A percentile compares a stretch with the other conserved stretches of the same genome.
phyloP scores from a whole-genome alignment of 1,140 invertebrate species.

The Heterodera schachtii region DNA sequence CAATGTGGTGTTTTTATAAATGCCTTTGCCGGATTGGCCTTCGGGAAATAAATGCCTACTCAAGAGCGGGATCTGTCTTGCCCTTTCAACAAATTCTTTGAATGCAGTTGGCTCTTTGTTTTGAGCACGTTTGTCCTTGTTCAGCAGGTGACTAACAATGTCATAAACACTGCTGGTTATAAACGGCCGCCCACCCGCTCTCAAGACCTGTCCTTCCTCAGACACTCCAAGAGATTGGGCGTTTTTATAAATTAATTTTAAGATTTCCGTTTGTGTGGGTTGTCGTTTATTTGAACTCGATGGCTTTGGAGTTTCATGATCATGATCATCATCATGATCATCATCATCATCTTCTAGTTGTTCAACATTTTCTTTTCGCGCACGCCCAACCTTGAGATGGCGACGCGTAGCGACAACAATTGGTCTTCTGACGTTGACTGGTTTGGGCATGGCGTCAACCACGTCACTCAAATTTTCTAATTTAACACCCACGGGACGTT shows the following conservation, averaged over 20 bases:
- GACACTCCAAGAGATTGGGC: background rate
- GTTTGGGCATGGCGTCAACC: background rate
- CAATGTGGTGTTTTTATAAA: background rate
- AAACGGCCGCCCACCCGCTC: background rate
- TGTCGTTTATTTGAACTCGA: too few relatives aligned
- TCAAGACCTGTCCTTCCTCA: too few relatives aligned
- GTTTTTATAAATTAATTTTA: background rate
- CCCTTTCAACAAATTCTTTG: too few relatives aligned
- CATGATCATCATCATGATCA: background rate
- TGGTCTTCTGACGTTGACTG: background rate
- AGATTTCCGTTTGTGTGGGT: background rate
- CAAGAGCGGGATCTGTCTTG: too few relatives aligned
- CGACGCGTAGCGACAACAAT: too few relatives aligned
- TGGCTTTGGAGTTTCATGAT: too few relatives aligned
- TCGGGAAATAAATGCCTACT: too few relatives aligned
- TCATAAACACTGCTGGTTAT: background rate
- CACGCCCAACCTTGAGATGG: too few relatives aligned
- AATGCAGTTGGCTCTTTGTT: too few relatives aligned
- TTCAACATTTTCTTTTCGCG: too few relatives aligned
- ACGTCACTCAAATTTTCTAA: conserved; percentile 10
- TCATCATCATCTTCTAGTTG: background rate
- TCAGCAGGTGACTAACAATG: background rate
- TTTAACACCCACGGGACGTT: conserved; percentile 2
- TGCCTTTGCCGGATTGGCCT: background rate
- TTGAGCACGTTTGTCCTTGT: too few relatives aligned